Base-by-base conservation (phyloP, 2,113 vertebrate species). In the Heterocephalus glaber region DNA sequence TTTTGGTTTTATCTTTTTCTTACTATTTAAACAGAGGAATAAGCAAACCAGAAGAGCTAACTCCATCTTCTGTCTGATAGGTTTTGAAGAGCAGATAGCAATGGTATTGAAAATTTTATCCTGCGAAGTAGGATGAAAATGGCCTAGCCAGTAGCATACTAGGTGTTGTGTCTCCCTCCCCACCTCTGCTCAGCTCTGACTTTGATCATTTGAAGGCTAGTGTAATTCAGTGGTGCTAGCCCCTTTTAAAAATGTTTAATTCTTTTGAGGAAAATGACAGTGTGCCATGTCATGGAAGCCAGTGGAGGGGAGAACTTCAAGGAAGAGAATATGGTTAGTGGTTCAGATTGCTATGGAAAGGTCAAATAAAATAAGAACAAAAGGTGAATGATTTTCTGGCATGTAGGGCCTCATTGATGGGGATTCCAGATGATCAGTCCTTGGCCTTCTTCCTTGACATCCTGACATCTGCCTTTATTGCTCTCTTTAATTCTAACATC, bases 1-100 rank as follows among this genome's bases (percentile, higher is more conserved):
- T 85, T 14, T 88, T 92, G 76, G 30, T 77, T 94, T 1, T 77
- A 22, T 85, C 5, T 80, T 96, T 80, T 70, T 72, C 52, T 83
- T 61, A 41, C 16, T 82, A 16, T 52, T 95, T 85, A 28, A 16
- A 74, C 26, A 54, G 61, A 91, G 26, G 49, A 95, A 84, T 84
- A 95, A 56, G 52, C 70, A 70, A 52, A 52, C 12, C 38, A 74
- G 70, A 84, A 80, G 28, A 52, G 30, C 77, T 83, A 70, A 47
- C 33, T 72, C 4, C 0, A 10, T 9, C 54, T 74, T 3, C 47
- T 77, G 52, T 80, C 19, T 65, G n/a, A 58, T 70, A 30, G 49
- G n/a, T 56, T 91, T 83, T 49, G 5, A 85, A 92, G 49, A 84
- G 35, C 38, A 28, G 24, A 49, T 49, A 11, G 20, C n/a, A 38